These are phyloP conservation scores for Pithecia hirsuta DNA, from an alignment of 2,797 vertebrate species.

Conservation along the genomic window DNA sequence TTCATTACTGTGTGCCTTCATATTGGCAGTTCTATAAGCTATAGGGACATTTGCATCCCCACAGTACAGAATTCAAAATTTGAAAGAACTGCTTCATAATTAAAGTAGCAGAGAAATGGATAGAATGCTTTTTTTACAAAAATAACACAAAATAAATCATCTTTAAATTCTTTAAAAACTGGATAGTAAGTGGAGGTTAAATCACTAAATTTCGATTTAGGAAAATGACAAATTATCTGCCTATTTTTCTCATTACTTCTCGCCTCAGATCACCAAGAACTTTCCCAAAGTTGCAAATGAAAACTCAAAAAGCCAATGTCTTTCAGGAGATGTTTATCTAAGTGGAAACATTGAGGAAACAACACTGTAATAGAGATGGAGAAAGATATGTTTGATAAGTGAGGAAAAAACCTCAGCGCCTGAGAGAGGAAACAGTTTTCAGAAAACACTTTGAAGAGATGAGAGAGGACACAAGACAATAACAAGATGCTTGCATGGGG, in stretches of 20 bases:
- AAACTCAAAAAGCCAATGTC: neutral
- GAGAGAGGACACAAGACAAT: neutral
- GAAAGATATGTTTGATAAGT: neutral
- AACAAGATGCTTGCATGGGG: neutral
- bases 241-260: constrained; percentile 26
- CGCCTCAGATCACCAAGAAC: constrained; percentile 13
- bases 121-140: constrained; percentile 14
- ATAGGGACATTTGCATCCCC: neutral
- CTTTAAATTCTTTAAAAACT: constrained; percentile 51
- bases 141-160: constrained; percentile 53
- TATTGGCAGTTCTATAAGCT: constrained; percentile 36
- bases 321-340: neutral
- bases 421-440: neutral
- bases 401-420: neutral
- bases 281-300: constrained; percentile 5
- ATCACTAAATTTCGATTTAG: constrained; percentile 52
- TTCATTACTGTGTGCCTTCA: constrained; percentile 21
- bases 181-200: neutral
- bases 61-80: neutral
- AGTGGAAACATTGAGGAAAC: constrained; percentile 30
- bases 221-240: constrained; percentile 36
- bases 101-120: constrained; percentile 50
- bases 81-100: constrained; percentile 41
- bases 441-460: constrained; percentile 27
- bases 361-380: neutral